These are phyloP conservation scores for Chaenogobius annularis DNA, from an alignment of 2,113 vertebrate genomes.

Conservation along the genomic window DNA sequence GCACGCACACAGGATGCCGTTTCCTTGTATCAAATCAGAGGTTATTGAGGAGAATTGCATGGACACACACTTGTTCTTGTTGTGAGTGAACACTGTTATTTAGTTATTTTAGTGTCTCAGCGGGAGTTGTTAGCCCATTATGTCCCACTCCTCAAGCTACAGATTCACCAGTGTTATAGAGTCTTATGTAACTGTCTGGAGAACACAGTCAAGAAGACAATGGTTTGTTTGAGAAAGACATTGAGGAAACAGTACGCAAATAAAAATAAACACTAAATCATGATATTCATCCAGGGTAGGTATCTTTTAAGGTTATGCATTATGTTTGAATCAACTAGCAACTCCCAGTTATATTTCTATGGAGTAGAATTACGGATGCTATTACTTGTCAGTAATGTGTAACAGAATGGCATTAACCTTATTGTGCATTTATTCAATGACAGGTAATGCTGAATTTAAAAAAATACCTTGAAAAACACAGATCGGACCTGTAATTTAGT, in stretches of 20 bases:
- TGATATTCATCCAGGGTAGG: background rate
- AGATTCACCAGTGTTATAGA: constrained; percentile 28
- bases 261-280: too few species aligned
- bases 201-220: constrained; percentile 17
- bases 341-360: too few species aligned
- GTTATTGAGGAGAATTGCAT: constrained; percentile 39
- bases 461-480: background rate
- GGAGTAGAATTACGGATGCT: too few species aligned
- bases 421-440: too few species aligned
- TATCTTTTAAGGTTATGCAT: background rate
- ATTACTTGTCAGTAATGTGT: too few species aligned
- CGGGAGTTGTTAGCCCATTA: constrained; percentile 18
- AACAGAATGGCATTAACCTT: background rate
- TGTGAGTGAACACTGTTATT: constrained; percentile 52
- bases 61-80: constrained; percentile 19
- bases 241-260: background rate
- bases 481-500: background rate
- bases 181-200: constrained; percentile 34
- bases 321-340: too few species aligned
- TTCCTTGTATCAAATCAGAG: constrained; percentile 64
- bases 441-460: too few species aligned
- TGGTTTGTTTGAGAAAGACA: constrained; percentile 1
- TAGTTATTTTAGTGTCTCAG: constrained; percentile 21
- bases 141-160: constrained; percentile 19
- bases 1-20: constrained; percentile 42